Conservation (phyloP, 2,888 invertebrate species). For the Tortricodes alternella region DNA sequence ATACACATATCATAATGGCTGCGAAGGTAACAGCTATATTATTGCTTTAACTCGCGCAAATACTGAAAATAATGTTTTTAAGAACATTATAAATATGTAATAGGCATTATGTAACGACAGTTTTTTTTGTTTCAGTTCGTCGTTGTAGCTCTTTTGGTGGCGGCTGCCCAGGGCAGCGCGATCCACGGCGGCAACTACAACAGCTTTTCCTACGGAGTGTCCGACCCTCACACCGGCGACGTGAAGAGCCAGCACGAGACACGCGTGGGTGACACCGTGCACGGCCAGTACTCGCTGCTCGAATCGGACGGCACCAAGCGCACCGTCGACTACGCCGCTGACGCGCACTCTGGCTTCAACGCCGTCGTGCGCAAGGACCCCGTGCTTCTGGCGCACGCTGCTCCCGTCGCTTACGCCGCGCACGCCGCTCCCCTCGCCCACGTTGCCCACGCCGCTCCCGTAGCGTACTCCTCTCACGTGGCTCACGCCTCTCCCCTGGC, state of each 20-base stretch:
- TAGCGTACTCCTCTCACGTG: conserved; percentile 33
- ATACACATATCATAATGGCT: conserved; percentile 52
- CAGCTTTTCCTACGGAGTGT: conserved; percentile 37
- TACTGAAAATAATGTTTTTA: too few relatives aligned
- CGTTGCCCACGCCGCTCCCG: conserved; percentile 25
- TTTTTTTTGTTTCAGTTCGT: conserved; percentile 47
- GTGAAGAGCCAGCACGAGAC: conserved; percentile 66
- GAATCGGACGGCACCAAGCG: conserved; percentile 73
- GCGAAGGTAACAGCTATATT: conserved; percentile 52
- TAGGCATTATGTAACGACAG: not conserved
- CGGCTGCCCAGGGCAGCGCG: conserved; percentile 34
- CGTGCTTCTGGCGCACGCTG: conserved; percentile 24
- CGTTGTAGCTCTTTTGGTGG: conserved; percentile 35
- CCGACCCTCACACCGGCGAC: conserved; percentile 38
- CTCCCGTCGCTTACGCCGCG: conserved; percentile 30
- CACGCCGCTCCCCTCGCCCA: conserved; percentile 28
- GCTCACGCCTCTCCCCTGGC: conserved; percentile 40
- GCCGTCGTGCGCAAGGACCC: conserved; percentile 38
- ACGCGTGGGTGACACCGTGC: conserved; percentile 76
- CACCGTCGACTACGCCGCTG: conserved; percentile 68
- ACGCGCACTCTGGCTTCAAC: conserved; percentile 38
- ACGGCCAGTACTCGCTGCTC: conserved; percentile 50
- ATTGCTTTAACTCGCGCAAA: too few relatives aligned
- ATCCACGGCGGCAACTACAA: conserved; percentile 33
- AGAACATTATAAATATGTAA: too few relatives aligned